Evolutionary conservation across 2,888 invertebrate genomes (phyloP).

Genomic region (Aradus depressus): DNA sequence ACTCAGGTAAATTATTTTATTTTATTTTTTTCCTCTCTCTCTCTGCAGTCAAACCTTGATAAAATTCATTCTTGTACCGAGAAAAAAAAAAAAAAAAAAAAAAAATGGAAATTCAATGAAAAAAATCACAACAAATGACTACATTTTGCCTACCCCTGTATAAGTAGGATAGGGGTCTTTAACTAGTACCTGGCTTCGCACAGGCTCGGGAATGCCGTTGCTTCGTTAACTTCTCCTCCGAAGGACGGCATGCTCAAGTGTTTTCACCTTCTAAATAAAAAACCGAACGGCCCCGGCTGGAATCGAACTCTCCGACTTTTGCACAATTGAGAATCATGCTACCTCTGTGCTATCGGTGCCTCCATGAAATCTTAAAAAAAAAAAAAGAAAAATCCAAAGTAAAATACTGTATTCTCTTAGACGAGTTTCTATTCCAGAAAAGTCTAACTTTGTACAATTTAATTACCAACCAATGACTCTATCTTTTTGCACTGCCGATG

Average conservation of each 20-base stretch:
- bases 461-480: too few species aligned
- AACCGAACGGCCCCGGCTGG: too few species aligned
- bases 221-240: too few species aligned
- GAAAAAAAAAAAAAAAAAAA: background rate
- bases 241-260: too few species aligned
- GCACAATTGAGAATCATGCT: too few species aligned
- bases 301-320: too few species aligned
- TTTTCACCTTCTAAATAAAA: too few species aligned
- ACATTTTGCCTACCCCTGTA: background rate
- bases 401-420: background rate
- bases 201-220: too few species aligned
- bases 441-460: background rate
- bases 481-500: too few species aligned
- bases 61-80: background rate
- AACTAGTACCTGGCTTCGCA: too few species aligned
- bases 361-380: too few species aligned
- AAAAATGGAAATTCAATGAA: background rate
- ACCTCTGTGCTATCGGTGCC: too few species aligned
- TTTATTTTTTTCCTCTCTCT: background rate
- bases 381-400: background rate
- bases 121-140: background rate
- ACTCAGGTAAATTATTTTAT: constrained; percentile 43
- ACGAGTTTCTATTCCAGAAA: background rate
- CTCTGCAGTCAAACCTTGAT: background rate
- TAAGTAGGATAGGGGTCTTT: background rate